Evolutionary conservation across 1,140 invertebrate genomes (phyloP).

Genomic region (Drosophila takahashii): DNA sequence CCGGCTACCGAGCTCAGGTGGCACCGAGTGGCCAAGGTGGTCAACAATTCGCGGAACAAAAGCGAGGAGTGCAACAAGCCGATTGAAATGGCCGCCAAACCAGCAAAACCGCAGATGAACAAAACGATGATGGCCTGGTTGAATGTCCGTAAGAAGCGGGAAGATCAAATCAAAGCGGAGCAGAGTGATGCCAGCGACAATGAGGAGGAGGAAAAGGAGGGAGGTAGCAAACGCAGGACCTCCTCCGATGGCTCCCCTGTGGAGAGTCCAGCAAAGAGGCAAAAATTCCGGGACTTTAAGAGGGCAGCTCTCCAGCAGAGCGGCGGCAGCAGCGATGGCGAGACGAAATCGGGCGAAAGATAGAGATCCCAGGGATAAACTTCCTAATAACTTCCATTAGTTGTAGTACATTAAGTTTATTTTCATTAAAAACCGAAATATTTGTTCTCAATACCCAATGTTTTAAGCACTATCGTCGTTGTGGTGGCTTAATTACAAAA

Average conservation of each 20-base stretch:
- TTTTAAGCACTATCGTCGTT: slow-evolving; percentile 31
- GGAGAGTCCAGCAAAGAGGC: slow-evolving; percentile 40
- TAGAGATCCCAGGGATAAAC: not conserved
- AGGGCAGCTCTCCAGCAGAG: not conserved
- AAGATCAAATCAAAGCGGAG: slow-evolving; percentile 44
- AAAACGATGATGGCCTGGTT: slow-evolving; percentile 73
- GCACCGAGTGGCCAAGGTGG: slow-evolving; percentile 89
- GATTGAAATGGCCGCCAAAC: slow-evolving; percentile 62
- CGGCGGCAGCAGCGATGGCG: slow-evolving; percentile 17
- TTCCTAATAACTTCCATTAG: slow-evolving; percentile 7
- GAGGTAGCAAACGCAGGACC: slow-evolving; percentile 14
- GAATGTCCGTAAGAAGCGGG: slow-evolving; percentile 50
- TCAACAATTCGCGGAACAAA: slow-evolving; percentile 91
- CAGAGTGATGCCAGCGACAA: slow-evolving; percentile 32
- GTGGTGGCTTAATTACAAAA: slow-evolving; percentile 63
- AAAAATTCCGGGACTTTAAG: slow-evolving; percentile 15
- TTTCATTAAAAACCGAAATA: slow-evolving; percentile 59
- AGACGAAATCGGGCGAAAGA: slow-evolving; percentile 1
- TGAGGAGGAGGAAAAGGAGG: slow-evolving; percentile 15
- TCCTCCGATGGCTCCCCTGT: not conserved
- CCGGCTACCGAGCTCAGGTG: slow-evolving; percentile 86
- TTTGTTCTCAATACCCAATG: slow-evolving; percentile 42
- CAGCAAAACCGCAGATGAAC: slow-evolving; percentile 51
- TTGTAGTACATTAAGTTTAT: slow-evolving; percentile 67
- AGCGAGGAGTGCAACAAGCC: slow-evolving; percentile 88